These are phyloP conservation scores for Pipra filicauda DNA, from an alignment of 2,113 vertebrate species.

Conservation along the genomic window DNA sequence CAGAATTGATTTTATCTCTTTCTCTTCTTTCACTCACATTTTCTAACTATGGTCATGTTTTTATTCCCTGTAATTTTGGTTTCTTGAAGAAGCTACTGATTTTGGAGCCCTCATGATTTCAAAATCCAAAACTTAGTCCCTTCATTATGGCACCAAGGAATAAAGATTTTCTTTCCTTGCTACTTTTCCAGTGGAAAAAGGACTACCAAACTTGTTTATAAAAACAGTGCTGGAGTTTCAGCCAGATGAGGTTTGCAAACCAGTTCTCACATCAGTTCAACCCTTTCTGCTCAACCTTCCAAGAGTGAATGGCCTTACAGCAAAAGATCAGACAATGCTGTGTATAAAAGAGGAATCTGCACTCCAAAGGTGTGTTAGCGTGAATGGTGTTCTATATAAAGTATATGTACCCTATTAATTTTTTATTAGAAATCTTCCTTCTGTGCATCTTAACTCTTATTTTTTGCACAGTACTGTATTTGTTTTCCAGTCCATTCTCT, in stretches of 20 bases:
- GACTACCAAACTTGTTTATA: neutral
- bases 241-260: neutral
- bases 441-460: conserved; percentile 9
- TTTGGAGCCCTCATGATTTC: neutral
- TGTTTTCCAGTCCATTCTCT: conserved; percentile 22
- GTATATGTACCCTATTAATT: conserved; percentile 54
- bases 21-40: neutral
- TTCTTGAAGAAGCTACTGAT: neutral
- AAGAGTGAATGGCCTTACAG: neutral
- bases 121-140: neutral
- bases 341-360: conserved; percentile 7
- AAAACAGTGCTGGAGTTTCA: neutral
- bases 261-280: neutral
- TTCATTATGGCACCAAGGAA: neutral
- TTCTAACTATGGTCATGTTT: neutral
- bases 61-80: neutral
- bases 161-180: neutral
- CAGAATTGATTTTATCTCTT: neutral
- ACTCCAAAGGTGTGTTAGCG: neutral
- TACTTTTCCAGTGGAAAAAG: neutral
- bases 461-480: conserved; percentile 20
- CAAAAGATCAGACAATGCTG: neutral
- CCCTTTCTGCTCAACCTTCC: neutral
- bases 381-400: conserved; percentile 49
- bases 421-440: conserved; percentile 56